phyloP scores from a whole-genome alignment of 2,888 invertebrate species.

The Sphaerophoria rueppellii region DNA sequence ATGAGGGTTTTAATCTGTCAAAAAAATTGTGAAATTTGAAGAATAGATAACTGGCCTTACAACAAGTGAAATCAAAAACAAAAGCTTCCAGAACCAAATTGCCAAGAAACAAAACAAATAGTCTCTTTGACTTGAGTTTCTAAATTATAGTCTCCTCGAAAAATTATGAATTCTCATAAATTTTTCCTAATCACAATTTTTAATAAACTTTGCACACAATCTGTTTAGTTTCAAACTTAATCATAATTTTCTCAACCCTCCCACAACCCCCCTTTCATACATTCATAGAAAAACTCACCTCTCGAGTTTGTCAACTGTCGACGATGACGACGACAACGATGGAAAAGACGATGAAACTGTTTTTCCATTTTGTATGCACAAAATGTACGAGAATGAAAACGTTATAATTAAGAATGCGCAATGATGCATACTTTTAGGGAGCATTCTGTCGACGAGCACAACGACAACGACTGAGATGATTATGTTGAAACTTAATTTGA shows the following conservation, averaged over 20 bases:
- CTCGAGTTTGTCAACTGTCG: constrained; percentile 51
- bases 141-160: too few relatives aligned
- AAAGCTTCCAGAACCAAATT: too few relatives aligned
- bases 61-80: too few relatives aligned
- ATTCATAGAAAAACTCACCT: constrained; percentile 46
- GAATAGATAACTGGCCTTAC: too few relatives aligned
- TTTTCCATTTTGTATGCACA: constrained; percentile 80
- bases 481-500: constrained; percentile 69
- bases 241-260: constrained; percentile 6
- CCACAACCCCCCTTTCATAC: not conserved
- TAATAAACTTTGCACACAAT: constrained; percentile 20
- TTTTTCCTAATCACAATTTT: not conserved
- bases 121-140: too few relatives aligned
- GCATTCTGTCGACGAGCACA: constrained; percentile 37
- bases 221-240: constrained; percentile 35
- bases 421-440: constrained; percentile 79
- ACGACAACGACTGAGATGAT: too few relatives aligned
- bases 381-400: constrained; percentile 79
- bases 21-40: too few relatives aligned
- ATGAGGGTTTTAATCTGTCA: too few relatives aligned
- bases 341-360: constrained; percentile 44
- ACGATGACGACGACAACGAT: not conserved
- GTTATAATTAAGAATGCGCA: constrained; percentile 82
- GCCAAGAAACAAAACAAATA: too few relatives aligned
- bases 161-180: not conserved